Percentiles rank a stretch among this genome's conserved stretches.
phyloP scores from a whole-genome alignment of 2,888 invertebrate species.

The Brenthis daphne region DNA sequence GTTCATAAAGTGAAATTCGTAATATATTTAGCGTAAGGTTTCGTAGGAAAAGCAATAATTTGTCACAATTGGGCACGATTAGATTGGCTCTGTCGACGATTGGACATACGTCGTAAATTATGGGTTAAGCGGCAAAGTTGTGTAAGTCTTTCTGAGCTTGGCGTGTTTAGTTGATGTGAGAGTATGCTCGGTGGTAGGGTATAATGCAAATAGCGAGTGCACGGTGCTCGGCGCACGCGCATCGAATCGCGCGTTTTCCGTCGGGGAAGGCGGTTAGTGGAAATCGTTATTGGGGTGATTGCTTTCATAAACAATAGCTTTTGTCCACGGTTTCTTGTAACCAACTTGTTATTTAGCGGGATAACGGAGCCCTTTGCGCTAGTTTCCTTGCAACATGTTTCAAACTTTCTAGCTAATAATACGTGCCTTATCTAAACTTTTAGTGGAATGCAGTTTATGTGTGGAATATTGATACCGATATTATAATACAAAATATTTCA shows the following conservation, averaged over 20 bases:
- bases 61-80: conserved; percentile 81
- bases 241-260: conserved; percentile 79
- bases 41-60: conserved; percentile 81
- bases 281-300: conserved; percentile 82
- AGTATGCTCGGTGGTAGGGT: conserved; percentile 54
- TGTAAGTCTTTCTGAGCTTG: conserved; percentile 52
- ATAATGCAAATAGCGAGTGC: conserved; percentile 66
- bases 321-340: conserved; percentile 73
- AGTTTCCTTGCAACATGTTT: conserved; percentile 55
- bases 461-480: not conserved
- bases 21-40: conserved; percentile 74
- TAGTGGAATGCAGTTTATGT: conserved; percentile 2
- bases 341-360: conserved; percentile 63
- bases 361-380: conserved; percentile 63
- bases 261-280: conserved; percentile 72
- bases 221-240: conserved; percentile 73
- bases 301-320: conserved; percentile 81
- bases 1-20: conserved; percentile 70
- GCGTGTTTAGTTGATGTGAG: conserved; percentile 29
- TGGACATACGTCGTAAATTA: conserved; percentile 81
- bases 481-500: not conserved
- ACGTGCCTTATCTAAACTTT: conserved; percentile 33
- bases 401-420: conserved; percentile 18
- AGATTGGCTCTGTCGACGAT: conserved; percentile 78
- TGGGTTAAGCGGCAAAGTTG: conserved; percentile 61